Evolutionary conservation across 2,888 invertebrate genomes (phyloP).

Genomic region (Hirtodrosophila duncani): DNA sequence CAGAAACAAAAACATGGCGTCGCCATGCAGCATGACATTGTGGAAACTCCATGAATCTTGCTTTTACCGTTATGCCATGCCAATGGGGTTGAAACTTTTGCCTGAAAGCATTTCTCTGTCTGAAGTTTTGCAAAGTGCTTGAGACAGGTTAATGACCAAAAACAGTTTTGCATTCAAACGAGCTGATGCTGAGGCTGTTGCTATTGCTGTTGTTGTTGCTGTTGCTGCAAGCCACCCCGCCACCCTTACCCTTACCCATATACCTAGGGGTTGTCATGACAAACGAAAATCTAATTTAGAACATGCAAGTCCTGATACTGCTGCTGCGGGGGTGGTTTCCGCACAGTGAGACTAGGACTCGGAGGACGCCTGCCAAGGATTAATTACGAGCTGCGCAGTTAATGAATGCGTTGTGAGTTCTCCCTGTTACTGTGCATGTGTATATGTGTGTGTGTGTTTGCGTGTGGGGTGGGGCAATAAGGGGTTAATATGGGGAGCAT

Average conservation of each 20-base stretch:
- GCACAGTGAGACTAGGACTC: neutral
- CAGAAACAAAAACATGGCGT: conserved; percentile 40
- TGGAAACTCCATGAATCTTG: conserved; percentile 37
- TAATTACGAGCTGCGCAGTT: conserved; percentile 61
- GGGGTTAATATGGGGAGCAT: conserved; percentile 58
- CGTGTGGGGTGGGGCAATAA: conserved; percentile 40
- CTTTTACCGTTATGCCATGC: conserved; percentile 6
- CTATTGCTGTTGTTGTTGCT: too few species aligned
- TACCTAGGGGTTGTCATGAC: conserved; percentile 62
- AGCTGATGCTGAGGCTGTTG: too few species aligned
- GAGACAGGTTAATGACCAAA: conserved; percentile 72
- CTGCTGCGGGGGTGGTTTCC: conserved; percentile 37
- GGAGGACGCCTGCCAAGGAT: conserved; percentile 46
- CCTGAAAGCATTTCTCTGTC: conserved; percentile 64
- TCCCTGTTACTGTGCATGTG: neutral
- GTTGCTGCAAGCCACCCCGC: conserved; percentile 29
- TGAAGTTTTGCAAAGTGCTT: conserved; percentile 57
- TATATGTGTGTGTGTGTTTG: too few species aligned
- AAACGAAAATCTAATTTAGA: conserved; percentile 68
- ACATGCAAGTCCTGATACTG: conserved; percentile 60
- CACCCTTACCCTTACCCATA: neutral
- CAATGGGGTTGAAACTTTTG: conserved; percentile 46
- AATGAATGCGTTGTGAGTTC: conserved; percentile 45
- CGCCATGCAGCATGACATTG: conserved; percentile 41
- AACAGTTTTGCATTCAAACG: conserved; percentile 69